These are phyloP conservation scores for Toxotes lorentzi DNA, from an alignment of 2,797 vertebrate genomes.

Conservation along the genomic window DNA sequence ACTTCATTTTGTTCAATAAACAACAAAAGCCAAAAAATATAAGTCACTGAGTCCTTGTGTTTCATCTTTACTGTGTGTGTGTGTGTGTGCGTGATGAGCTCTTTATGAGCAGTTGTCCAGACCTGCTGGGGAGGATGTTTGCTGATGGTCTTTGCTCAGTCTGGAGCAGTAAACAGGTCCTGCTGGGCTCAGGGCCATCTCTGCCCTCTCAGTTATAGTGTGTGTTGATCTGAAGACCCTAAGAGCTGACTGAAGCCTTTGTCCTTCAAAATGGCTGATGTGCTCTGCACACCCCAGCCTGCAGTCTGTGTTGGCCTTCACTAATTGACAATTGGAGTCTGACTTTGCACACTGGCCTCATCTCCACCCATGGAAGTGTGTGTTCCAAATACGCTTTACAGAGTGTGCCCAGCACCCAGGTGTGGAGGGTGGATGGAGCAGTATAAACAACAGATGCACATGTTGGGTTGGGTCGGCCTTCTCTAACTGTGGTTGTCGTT, in stretches of 20 bases:
- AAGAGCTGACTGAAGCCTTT: conserved; percentile 64
- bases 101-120: conserved; percentile 63
- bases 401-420: conserved; percentile 81
- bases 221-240: conserved; percentile 45
- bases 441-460: conserved; percentile 57
- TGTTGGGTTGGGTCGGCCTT: conserved; percentile 45
- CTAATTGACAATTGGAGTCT: conserved; percentile 79
- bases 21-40: conserved; percentile 4
- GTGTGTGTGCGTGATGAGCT: neutral
- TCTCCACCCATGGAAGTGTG: conserved; percentile 79
- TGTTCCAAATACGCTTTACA: conserved; percentile 79
- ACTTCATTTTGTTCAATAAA: conserved; percentile 13
- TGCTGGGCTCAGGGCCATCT: conserved; percentile 52
- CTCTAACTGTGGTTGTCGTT: neutral
- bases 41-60: neutral
- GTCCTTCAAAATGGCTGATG: conserved; percentile 59
- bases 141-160: conserved; percentile 76
- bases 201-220: conserved; percentile 25
- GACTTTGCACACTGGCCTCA: conserved; percentile 68
- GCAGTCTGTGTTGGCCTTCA: conserved; percentile 78
- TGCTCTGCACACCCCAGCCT: conserved; percentile 58
- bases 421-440: conserved; percentile 69
- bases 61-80: conserved; percentile 21
- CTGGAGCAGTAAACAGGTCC: conserved; percentile 71
- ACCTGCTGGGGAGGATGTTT: conserved; percentile 74